phyloP scores from a whole-genome alignment of 2,888 invertebrate species.

The Temnothorax ravouxi region DNA sequence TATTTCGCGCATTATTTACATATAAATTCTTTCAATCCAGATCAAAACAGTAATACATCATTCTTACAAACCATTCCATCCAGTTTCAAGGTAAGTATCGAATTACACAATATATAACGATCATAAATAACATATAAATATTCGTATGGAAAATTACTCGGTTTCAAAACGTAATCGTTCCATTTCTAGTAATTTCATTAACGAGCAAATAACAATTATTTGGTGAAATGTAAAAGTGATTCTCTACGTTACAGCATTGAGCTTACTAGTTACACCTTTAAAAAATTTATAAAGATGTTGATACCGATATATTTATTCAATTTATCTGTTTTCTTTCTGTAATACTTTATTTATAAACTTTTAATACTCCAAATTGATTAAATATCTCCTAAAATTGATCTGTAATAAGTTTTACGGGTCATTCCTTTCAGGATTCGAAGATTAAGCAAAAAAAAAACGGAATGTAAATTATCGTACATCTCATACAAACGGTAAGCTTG shows the following conservation, averaged over 20 bases:
- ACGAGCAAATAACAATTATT: conserved; percentile 71
- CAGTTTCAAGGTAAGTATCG: conserved; percentile 76
- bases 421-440: background rate
- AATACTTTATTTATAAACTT: conserved; percentile 4
- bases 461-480: background rate
- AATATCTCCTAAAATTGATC: conserved; percentile 9
- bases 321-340: background rate
- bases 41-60: conserved; percentile 66
- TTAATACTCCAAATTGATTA: background rate
- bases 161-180: conserved; percentile 19
- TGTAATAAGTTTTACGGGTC: background rate
- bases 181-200: conserved; percentile 13
- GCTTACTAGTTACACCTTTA: conserved; percentile 54
- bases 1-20: conserved; percentile 70
- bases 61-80: conserved; percentile 69
- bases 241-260: background rate
- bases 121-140: conserved; percentile 28
- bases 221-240: conserved; percentile 69
- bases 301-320: background rate
- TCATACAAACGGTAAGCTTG: background rate
- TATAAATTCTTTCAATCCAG: conserved; percentile 70
- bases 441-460: background rate
- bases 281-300: background rate
- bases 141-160: background rate
- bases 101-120: conserved; percentile 64